Evolutionary conservation across 2,113 vertebrate genomes (phyloP).

Genomic region (Salvator merianae): DNA sequence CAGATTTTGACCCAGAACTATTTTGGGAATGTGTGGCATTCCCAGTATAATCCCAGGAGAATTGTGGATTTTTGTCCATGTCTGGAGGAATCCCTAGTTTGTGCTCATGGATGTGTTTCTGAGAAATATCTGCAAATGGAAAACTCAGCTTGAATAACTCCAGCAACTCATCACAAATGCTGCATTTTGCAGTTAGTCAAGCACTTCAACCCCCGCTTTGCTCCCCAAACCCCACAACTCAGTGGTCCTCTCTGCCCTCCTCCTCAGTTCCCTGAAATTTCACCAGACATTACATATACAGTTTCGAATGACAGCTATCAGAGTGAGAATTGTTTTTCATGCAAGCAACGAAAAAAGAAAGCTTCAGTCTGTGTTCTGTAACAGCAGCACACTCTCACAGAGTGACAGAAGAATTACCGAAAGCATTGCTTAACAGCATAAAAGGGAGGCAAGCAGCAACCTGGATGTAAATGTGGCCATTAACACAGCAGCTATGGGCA

Average conservation of each 20-base stretch:
- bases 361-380: not conserved
- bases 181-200: too few species aligned
- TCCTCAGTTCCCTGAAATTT: not conserved
- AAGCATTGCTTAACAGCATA: not conserved
- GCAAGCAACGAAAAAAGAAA: not conserved
- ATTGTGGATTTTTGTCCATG: too few species aligned
- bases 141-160: too few species aligned
- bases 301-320: not conserved
- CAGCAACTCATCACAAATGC: too few species aligned
- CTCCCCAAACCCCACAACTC: too few species aligned
- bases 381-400: not conserved
- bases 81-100: too few species aligned
- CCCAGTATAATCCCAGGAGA: too few species aligned
- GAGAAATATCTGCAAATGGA: too few species aligned
- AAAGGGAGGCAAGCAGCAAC: not conserved
- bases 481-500: not conserved
- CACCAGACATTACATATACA: not conserved
- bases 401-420: constrained; percentile 2
- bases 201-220: too few species aligned
- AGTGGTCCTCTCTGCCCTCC: not conserved
- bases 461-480: not conserved
- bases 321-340: not conserved
- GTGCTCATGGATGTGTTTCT: too few species aligned
- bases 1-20: too few species aligned
- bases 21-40: too few species aligned